Evolutionary conservation across 2,797 vertebrate species (phyloP), one percentile per base, ranked within the genome.

Genomic region (Malacoraja senta): DNA sequence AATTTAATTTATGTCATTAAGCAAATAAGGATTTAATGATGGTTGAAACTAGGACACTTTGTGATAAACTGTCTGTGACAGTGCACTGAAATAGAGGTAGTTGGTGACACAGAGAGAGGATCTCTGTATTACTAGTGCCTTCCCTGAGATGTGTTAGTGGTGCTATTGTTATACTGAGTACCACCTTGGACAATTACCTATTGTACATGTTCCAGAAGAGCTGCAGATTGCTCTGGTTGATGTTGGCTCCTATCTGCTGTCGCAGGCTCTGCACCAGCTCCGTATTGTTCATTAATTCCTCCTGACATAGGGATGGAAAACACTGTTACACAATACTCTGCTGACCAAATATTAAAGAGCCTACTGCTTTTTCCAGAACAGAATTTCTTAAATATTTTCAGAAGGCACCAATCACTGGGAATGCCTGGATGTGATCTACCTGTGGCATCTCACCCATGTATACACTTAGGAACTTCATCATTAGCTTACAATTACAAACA

Each of bases 121-220:
- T 19, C 44, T 58, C 44, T 53, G 80, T 44, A 17, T 26, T 2
- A 58, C 15, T 13, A 32, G 2, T 61, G 15, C 26, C 88, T 44
- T 10, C 15, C 44, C 10, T 92, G 90, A 74, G 35, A 13, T 15
- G 90, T 92, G 71, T 15, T 4, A 29, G 38, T 92, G 38, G 76
- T 1, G 2, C 35, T 8, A 94, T 44, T 19, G 71, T 90, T 21
- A 17, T 24, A 61, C 29, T 26, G 38, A 26, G 71, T 68, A 0
- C 0, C 53, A 53, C 26, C 21, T 3, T 19, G 21, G 71, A 74
- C 19, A 21, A 94, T 58, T 94, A 99, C 99, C 99, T 97, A 95
- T 99, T 99, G 96, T 99, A 99, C 98, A 99, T 98, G 96, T 98
- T 99, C 98, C 98, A 99, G 97, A 99, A 99, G 93, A 99, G 98